Base-by-base conservation (phyloP, 2,797 vertebrate species). In the Poecilia picta region DNA sequence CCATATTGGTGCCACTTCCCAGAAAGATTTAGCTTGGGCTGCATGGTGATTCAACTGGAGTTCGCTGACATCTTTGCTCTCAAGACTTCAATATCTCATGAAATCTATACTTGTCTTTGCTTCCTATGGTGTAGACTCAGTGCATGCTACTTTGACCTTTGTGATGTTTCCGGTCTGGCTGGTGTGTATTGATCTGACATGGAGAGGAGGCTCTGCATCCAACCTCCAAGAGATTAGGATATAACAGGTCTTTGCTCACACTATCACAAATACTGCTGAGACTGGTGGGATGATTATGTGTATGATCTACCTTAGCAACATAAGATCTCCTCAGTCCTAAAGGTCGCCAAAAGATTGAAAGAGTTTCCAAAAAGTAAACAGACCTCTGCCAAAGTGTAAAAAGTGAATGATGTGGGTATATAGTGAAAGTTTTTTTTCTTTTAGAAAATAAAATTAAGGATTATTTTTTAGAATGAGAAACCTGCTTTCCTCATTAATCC, bases 161-260 rank as follows among this genome's bases (percentile, higher is more conserved):
- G 16, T 82, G 78, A 83, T 28, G 49, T 31, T 80, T 83, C 73
- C 72, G 74, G 70, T 81, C 77, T 46, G 79, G 11, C 77, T 76
- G 80, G 68, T 73, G 73, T 80, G 62, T 81, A 91, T 89, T 74
- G 84, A 91, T 91, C 51, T 81, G 78, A 83, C 86, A 87, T 45
- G 41, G 53, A 77, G 62, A 62, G 77, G 70, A 76, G 76, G 43
- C 84, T 77, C 71, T 72, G 66, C 53, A 36, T 2, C 0, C 7
- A 72, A 73, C 10, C 81, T 57, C 74, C 75, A 74, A 49, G 66
- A 76, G 74, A 78, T 28, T 39, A 36, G 80, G 57, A 53, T 74
- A 74, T 72, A 79, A 74, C 68, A 71, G 74, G 39, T 72, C 45
- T 12, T 33, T 45, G 33, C 1, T 64, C 72, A 68, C 5, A 66